phyloP scores from a whole-genome alignment of 2,113 vertebrate genomes.

The Paradoxurus hermaphroditus region DNA sequence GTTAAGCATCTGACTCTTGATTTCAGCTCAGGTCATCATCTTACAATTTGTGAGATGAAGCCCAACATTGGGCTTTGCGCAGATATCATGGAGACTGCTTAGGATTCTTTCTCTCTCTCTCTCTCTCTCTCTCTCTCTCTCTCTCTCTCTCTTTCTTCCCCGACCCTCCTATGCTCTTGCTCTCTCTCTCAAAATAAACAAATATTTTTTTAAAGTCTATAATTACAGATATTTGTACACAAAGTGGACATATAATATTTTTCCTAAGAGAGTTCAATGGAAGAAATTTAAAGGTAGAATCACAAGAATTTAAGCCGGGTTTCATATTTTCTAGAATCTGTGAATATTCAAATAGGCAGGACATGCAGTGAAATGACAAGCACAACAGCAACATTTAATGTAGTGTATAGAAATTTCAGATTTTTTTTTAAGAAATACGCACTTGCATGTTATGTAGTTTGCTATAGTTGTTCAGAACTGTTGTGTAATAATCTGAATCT shows the following conservation, averaged over 20 bases:
- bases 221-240: neutral
- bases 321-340: neutral
- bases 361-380: neutral
- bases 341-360: neutral
- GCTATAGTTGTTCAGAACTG: constrained; percentile 2
- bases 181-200: too few relatives aligned
- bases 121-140: too few relatives aligned
- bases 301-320: neutral
- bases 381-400: neutral
- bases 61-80: too few relatives aligned
- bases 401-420: neutral
- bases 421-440: constrained; percentile 21
- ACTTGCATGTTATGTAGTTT: neutral
- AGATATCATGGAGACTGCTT: too few relatives aligned
- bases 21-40: too few relatives aligned
- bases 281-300: neutral
- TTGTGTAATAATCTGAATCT: constrained; percentile 14
- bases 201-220: neutral
- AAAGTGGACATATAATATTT: neutral
- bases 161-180: too few relatives aligned
- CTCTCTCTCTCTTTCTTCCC: too few relatives aligned
- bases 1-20: too few relatives aligned
- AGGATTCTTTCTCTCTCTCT: too few relatives aligned
- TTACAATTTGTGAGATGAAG: too few relatives aligned
- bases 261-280: neutral